phyloP scores from a whole-genome alignment of 2,797 vertebrate genomes.

The Acanthopagrus latus region DNA sequence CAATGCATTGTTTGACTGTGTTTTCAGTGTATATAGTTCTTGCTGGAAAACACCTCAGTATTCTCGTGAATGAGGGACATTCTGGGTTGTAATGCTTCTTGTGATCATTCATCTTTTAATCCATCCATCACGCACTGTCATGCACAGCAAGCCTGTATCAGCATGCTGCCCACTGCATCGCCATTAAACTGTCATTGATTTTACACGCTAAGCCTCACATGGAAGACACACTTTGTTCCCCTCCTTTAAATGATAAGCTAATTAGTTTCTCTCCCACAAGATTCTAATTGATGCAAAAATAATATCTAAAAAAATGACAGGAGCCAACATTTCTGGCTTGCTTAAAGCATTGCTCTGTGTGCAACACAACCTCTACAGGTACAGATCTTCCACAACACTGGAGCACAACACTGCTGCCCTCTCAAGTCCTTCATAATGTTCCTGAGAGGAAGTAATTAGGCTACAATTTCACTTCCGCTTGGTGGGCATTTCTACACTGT shows the following conservation, averaged over 20 bases:
- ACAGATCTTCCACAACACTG: slow-evolving; percentile 11
- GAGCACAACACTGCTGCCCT: not conserved
- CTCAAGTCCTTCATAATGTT: slow-evolving; percentile 7
- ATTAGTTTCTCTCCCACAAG: slow-evolving; percentile 48
- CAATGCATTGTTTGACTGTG: not conserved
- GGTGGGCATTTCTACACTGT: not conserved
- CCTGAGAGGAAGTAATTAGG: slow-evolving; percentile 4
- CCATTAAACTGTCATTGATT: slow-evolving; percentile 64
- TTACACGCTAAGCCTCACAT: slow-evolving; percentile 51
- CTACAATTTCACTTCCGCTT: slow-evolving; percentile 18
- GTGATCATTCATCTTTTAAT: slow-evolving; percentile 44
- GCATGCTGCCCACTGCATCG: slow-evolving; percentile 33
- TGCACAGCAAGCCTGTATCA: slow-evolving; percentile 51
- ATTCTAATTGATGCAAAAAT: slow-evolving; percentile 51
- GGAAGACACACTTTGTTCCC: slow-evolving; percentile 7
- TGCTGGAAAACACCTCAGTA: slow-evolving; percentile 4
- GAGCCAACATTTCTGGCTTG: slow-evolving; percentile 15
- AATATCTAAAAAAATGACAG: slow-evolving; percentile 8
- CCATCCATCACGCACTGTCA: slow-evolving; percentile 35
- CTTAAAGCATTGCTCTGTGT: slow-evolving; percentile 26
- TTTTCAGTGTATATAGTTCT: not conserved
- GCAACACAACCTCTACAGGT: slow-evolving; percentile 21
- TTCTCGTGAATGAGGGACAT: not conserved
- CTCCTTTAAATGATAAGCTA: slow-evolving; percentile 41
- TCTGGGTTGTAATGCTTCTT: slow-evolving; percentile 4